phyloP scores from a whole-genome alignment of 2,797 vertebrate species.

The Okamejei kenojei region DNA sequence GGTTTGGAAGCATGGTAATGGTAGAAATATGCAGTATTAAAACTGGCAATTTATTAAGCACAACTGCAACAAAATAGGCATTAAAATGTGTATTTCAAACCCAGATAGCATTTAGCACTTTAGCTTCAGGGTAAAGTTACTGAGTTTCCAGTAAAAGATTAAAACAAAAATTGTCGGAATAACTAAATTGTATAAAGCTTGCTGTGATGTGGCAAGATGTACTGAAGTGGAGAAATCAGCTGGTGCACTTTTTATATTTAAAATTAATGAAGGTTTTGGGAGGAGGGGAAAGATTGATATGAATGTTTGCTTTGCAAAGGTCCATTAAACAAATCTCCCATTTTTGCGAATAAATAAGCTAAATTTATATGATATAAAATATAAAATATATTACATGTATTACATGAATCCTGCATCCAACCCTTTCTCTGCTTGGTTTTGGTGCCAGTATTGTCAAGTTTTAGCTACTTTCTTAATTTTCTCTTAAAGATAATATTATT shows the following conservation, averaged over 20 bases:
- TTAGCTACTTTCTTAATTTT: not conserved
- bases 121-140: not conserved
- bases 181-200: not conserved
- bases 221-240: conserved; percentile 3
- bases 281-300: not conserved
- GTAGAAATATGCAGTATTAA: not conserved
- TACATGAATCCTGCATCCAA: conserved; percentile 6
- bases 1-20: not conserved
- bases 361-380: not conserved
- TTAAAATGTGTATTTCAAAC: conserved; percentile 9
- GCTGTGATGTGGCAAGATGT: not conserved
- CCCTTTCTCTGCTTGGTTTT: conserved; percentile 16
- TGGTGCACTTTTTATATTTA: conserved; percentile 25
- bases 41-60: conserved; percentile 14
- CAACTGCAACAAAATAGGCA: not conserved
- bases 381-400: conserved; percentile 31
- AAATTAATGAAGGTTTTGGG: conserved; percentile 14
- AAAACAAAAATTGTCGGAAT: not conserved
- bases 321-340: not conserved
- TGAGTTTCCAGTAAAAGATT: not conserved
- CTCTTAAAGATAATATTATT: not conserved
- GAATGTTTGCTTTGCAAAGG: conserved; percentile 14
- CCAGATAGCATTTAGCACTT: not conserved
- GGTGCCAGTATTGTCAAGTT: not conserved
- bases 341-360: conserved; percentile 28